These are phyloP conservation scores for Enteromius afrohamiltoni DNA, from an alignment of 2,797 vertebrate species.

Conservation along the genomic window DNA sequence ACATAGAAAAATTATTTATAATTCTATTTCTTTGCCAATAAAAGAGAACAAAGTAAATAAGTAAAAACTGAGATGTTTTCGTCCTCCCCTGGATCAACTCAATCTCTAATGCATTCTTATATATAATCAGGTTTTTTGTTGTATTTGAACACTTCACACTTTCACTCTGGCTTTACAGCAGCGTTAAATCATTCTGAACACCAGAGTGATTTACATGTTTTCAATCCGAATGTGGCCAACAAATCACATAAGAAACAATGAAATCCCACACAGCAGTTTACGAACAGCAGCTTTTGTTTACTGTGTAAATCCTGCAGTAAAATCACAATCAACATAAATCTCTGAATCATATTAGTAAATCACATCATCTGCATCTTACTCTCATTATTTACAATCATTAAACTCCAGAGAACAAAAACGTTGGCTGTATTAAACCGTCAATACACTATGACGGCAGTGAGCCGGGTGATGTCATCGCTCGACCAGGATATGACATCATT, in stretches of 20 bases:
- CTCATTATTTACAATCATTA: slow-evolving; percentile 42
- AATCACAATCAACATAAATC: slow-evolving; percentile 42
- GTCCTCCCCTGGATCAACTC: too few relatives aligned
- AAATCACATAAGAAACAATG: neutral
- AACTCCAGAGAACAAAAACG: neutral
- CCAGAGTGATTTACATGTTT: neutral
- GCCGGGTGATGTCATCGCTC: neutral
- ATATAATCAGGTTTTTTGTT: too few relatives aligned
- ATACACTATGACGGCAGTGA: neutral
- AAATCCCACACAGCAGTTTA: neutral
- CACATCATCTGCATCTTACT: slow-evolving; percentile 31
- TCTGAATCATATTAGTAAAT: slow-evolving; percentile 37
- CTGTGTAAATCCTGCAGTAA: slow-evolving; percentile 43
- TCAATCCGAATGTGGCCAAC: too few relatives aligned
- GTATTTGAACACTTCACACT: neutral
- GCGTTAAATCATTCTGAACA: neutral
- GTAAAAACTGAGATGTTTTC: too few relatives aligned
- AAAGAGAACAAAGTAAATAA: too few relatives aligned
- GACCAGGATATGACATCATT: slow-evolving; percentile 15
- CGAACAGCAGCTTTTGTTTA: slow-evolving; percentile 51
- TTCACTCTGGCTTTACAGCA: neutral
- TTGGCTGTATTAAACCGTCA: neutral
- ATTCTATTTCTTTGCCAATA: too few relatives aligned
- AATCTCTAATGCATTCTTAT: too few relatives aligned
- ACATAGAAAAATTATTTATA: too few relatives aligned